These are phyloP conservation scores for Drosophila rufa DNA, from an alignment of 1,140 invertebrate genomes.

Conservation along the genomic window DNA sequence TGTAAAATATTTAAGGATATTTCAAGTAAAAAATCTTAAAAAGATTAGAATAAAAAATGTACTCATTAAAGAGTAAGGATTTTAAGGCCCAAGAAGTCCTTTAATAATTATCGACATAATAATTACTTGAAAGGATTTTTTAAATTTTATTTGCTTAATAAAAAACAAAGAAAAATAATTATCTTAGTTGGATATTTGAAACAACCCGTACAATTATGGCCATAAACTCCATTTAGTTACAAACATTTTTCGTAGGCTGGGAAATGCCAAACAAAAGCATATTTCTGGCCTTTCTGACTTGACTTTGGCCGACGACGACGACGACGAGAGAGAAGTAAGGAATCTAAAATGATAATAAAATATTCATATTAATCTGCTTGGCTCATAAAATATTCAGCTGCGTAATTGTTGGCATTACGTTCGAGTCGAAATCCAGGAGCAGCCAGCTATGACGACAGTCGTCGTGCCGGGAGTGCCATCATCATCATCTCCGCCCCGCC, in stretches of 20 bases:
- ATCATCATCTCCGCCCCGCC: conserved; percentile 12
- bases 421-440: conserved; percentile 34
- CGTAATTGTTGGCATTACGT: conserved; percentile 82
- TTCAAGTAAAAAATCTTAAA: neutral
- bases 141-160: no score
- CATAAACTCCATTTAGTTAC: conserved; percentile 11
- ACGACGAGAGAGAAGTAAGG: conserved; percentile 51
- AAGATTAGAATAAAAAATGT: neutral
- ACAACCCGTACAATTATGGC: neutral
- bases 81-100: no score
- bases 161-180: neutral
- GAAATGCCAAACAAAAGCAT: conserved; percentile 80
- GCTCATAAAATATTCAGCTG: conserved; percentile 83
- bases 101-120: no score
- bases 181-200: no score
- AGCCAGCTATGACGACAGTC: conserved; percentile 52
- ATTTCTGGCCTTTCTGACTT: conserved; percentile 71
- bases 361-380: conserved; percentile 84
- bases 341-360: conserved; percentile 85
- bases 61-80: no score
- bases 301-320: conserved; percentile 34
- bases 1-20: neutral
- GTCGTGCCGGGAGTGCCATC: conserved; percentile 34
- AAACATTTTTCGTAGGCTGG: conserved; percentile 3
- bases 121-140: no score